phyloP scores from a whole-genome alignment of 2,888 invertebrate genomes.

The Troides aeacus region DNA sequence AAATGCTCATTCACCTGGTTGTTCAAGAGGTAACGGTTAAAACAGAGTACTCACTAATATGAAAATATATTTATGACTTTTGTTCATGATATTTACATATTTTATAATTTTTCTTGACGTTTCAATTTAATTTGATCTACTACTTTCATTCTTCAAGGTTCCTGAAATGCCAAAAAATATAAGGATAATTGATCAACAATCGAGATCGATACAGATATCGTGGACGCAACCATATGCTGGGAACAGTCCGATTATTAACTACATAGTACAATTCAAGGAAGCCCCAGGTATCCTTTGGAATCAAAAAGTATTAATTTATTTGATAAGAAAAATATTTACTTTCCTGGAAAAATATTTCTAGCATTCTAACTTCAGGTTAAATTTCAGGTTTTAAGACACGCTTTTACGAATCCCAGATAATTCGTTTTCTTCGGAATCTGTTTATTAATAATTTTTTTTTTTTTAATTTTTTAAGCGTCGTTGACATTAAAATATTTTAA shows the following conservation, averaged over 20 bases:
- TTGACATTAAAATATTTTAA: neutral
- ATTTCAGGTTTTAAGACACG: no score
- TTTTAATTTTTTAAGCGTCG: no score
- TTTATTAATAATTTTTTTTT: no score
- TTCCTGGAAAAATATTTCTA: no score
- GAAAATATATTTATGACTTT: neutral
- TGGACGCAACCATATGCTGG: conserved; percentile 95
- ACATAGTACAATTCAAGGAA: conserved; percentile 93
- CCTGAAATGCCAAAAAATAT: conserved; percentile 94
- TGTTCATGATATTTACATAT: neutral
- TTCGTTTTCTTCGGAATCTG: no score
- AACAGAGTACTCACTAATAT: neutral
- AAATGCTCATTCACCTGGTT: conserved; percentile 93
- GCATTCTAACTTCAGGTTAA: no score
- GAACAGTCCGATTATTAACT: conserved; percentile 92
- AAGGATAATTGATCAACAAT: conserved; percentile 90
- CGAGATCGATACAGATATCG: conserved; percentile 89
- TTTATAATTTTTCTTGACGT: neutral
- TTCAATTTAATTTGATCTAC: no score
- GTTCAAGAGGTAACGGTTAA: conserved; percentile 86
- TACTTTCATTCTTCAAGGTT: conserved; percentile 57
- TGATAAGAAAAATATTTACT: no score
- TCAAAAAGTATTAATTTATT: neutral
- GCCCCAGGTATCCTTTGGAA: conserved; percentile 82
- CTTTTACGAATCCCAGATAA: no score